Evolutionary conservation across 2,113 vertebrate species (phyloP), one percentile per base, ranked within the genome.

Genomic region (Tretioscincus oriximinensis): DNA sequence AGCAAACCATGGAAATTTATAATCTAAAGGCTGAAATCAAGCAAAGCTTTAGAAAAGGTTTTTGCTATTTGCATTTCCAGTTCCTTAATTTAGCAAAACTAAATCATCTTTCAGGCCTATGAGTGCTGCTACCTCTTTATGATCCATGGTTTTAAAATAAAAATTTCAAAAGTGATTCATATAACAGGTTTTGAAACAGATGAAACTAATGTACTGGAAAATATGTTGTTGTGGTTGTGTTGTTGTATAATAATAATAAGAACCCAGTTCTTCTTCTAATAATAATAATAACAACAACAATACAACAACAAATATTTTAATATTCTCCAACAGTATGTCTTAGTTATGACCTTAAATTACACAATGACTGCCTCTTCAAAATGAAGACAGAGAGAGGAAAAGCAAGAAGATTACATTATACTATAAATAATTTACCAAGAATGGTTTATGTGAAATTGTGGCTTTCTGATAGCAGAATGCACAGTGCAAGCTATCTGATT

Each of bases 11-110:
- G 82, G 72, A 76, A 79, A 84, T 61, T 87, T 69, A 86, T 77
- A 75, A 82, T 8, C 81, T 80, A 68, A 28, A 80, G 45, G n/a
- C 64, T 85, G 81, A 66, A 76, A 85, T 69, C 31, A n/a, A n/a
- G 68, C 65, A 54, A 65, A 73, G 85, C 49, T 77, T 66, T 1
- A 0, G 28, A 41, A 83, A 81, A 24, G 0, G 77, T n/a, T 81
- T 85, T 79, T 78, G 61, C 64, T 45, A 80, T 73, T 84, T 79
- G 1, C 80, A 67, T 60, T 80, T 22, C 7, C 61, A 69, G 68
- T 87, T 77, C 80, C 80, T 73, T 80, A 3, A 73, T 86, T 89
- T 88, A 87, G 9, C 80, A 67, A 82, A 77, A n/a, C 24, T 69
- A 29, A 91, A 76, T n/a, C 78, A 77, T 0, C 85, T 75, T 85